Evolutionary conservation across 2,113 vertebrate genomes (phyloP).

Genomic region (Cercopithecus mona): DNA sequence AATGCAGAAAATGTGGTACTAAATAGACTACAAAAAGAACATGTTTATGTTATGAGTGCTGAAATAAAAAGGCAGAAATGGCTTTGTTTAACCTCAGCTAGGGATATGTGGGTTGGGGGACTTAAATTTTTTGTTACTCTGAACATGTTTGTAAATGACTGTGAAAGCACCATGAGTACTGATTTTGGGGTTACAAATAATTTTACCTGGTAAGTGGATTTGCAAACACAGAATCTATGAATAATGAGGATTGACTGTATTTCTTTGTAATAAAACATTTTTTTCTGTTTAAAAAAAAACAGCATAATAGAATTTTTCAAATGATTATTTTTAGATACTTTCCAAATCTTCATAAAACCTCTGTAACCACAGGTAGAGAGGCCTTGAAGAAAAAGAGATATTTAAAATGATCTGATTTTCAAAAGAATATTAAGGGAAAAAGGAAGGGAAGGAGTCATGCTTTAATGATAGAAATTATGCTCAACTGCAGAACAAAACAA

Average conservation of each 20-base stretch:
- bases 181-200: background rate
- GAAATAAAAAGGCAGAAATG: background rate
- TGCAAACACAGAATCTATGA: background rate
- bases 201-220: background rate
- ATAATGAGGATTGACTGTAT: background rate
- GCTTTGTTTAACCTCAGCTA: background rate
- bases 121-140: background rate
- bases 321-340: background rate
- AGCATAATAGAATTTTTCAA: conserved; percentile 13
- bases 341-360: conserved; percentile 39
- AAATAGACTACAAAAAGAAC: background rate
- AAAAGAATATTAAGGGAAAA: conserved; percentile 25
- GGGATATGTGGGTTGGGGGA: background rate
- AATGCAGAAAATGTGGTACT: background rate
- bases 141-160: background rate
- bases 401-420: conserved; percentile 14
- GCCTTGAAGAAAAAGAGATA: background rate
- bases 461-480: conserved; percentile 16
- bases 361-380: background rate
- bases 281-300: background rate
- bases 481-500: background rate
- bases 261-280: background rate
- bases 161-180: background rate
- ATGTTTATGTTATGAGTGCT: background rate
- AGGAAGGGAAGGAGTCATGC: background rate